Percentiles rank a stretch among this genome's conserved stretches.
Conservation (phyloP, 2,797 vertebrate species). For the Microhierax caerulescens region DNA sequence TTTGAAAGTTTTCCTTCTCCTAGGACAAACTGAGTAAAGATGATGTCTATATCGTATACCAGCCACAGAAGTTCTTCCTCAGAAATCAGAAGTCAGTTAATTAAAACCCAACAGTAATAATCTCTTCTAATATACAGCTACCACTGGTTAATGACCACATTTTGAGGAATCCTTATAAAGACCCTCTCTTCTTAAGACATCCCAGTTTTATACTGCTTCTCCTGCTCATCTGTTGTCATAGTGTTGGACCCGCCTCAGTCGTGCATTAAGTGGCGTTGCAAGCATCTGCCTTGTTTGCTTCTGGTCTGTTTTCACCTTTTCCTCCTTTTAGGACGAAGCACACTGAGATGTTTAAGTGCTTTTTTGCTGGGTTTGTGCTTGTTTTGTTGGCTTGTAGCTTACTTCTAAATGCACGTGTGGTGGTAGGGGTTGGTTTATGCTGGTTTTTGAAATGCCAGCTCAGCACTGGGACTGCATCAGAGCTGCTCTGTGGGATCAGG, state of each 20-base stretch:
- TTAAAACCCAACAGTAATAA: neutral
- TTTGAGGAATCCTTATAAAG: neutral
- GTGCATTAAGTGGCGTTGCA: fast-evolving
- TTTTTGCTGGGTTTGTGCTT: neutral
- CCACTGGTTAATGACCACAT: neutral
- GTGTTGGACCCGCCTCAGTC: fast-evolving
- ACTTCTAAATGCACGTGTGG: neutral
- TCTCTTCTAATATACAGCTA: neutral
- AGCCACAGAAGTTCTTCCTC: neutral
- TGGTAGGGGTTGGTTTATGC: neutral
- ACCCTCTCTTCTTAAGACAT: neutral
- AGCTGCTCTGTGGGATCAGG: neutral
- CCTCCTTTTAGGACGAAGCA: neutral
- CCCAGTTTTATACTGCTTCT: neutral
- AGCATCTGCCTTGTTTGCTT: neutral
- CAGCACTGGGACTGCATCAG: neutral
- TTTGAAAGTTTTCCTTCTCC: neutral
- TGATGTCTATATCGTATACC: neutral
- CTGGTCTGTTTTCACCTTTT: neutral
- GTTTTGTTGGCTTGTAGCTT: neutral
- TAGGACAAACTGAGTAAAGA: neutral
- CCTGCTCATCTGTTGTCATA: fast-evolving
- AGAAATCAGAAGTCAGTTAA: neutral
- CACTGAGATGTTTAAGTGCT: neutral
- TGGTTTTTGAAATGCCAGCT: neutral